Evolutionary conservation across 1,140 invertebrate species (phyloP).

Genomic region (Halyomorpha halys): DNA sequence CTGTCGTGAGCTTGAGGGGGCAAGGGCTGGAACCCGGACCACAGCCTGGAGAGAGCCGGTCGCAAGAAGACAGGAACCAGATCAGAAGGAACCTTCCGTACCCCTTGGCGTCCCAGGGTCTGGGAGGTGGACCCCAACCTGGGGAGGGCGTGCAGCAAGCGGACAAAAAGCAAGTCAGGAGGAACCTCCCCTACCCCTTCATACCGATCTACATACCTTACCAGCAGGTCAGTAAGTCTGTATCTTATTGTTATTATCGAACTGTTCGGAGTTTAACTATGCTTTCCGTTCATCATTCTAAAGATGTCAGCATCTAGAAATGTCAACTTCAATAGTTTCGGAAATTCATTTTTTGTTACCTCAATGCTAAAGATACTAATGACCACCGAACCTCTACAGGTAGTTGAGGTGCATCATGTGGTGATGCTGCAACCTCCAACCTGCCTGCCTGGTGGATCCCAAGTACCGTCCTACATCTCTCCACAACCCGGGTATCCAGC

Average conservation of each 20-base stretch:
- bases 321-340: too few relatives aligned
- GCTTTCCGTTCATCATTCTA: too few relatives aligned
- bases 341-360: too few relatives aligned
- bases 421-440: slow-evolving; percentile 16
- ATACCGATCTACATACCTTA: slow-evolving; percentile 1
- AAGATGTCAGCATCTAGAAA: too few relatives aligned
- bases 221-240: not conserved
- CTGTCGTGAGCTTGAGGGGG: too few relatives aligned
- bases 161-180: not conserved
- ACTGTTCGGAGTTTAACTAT: too few relatives aligned
- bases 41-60: not conserved
- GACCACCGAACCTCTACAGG: not conserved
- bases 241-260: not conserved
- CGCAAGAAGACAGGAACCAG: not conserved
- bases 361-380: too few relatives aligned
- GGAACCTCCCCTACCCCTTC: not conserved
- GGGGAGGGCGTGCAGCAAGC: not conserved
- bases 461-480: not conserved
- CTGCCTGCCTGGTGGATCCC: not conserved
- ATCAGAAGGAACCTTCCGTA: not conserved
- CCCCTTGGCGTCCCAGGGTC: too few relatives aligned
- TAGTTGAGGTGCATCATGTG: slow-evolving; percentile 11
- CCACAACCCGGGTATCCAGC: not conserved
- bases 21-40: not conserved
- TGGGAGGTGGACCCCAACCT: not conserved